phyloP scores from a whole-genome alignment of 2,797 vertebrate genomes.

The Urosaurus nigricauda region DNA sequence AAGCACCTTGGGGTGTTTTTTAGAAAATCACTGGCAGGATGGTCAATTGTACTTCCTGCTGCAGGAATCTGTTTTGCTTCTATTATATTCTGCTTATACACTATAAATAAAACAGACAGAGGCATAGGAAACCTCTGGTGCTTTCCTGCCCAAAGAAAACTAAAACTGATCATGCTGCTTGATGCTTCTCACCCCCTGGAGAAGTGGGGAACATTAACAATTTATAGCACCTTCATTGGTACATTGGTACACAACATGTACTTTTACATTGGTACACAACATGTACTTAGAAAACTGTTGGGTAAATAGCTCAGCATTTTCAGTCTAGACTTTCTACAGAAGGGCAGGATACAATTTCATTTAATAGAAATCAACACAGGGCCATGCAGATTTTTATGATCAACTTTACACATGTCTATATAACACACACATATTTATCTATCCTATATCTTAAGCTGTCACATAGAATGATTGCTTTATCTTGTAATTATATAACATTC shows the following conservation, averaged over 20 bases:
- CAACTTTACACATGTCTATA: constrained; percentile 12
- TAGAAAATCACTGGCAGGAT: background rate
- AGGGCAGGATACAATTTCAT: background rate
- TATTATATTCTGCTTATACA: background rate
- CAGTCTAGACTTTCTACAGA: background rate
- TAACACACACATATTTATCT: background rate
- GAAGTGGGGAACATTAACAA: background rate
- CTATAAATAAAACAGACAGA: background rate
- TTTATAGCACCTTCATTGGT: constrained; percentile 1
- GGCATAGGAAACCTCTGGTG: too few relatives aligned
- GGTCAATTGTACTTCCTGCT: background rate
- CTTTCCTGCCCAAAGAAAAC: background rate
- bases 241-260: background rate
- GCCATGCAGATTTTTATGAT: background rate
- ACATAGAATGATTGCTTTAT: background rate
- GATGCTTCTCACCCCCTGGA: background rate
- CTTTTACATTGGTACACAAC: constrained; percentile 1
- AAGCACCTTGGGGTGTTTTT: background rate
- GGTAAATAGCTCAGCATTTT: constrained; percentile 28
- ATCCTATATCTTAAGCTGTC: background rate
- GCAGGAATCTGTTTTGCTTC: background rate
- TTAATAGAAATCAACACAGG: fast-evolving
- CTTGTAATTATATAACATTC: background rate
- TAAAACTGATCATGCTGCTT: background rate
- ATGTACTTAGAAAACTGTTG: background rate